A percentile compares a stretch with the other conserved stretches of the same genome.
Evolutionary conservation across 2,113 vertebrate genomes (phyloP).

Genomic region (Sorex araneus): DNA sequence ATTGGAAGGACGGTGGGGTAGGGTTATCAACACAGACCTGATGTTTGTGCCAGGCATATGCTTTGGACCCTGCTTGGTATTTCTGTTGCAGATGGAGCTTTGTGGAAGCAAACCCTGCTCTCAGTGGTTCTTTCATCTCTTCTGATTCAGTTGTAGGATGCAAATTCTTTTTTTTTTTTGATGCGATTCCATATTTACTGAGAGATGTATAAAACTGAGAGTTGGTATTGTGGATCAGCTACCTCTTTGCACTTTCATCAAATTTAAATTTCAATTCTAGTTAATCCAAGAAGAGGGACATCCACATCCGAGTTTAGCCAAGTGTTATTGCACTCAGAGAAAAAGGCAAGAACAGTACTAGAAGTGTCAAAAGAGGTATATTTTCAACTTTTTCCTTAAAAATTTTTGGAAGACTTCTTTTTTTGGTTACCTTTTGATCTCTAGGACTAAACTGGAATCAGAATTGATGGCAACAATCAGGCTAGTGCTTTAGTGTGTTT

Average conservation of each 20-base stretch:
- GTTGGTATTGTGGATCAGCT: neutral
- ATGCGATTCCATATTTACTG: neutral
- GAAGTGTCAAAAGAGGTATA: neutral
- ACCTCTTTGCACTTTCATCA: neutral
- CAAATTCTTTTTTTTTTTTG: neutral
- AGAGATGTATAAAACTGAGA: neutral
- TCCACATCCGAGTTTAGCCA: neutral
- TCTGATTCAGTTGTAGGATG: neutral
- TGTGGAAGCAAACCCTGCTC: neutral
- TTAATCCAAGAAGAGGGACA: neutral
- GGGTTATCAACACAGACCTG: neutral
- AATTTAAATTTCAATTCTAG: conserved; percentile 33
- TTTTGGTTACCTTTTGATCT: neutral
- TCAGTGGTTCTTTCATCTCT: neutral
- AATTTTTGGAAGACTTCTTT: neutral
- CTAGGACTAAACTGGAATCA: neutral
- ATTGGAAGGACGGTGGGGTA: neutral
- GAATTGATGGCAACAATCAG: neutral
- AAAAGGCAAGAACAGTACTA: neutral
- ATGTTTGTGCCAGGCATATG: neutral
- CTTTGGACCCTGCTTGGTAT: neutral
- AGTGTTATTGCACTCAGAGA: neutral
- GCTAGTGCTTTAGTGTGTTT: neutral
- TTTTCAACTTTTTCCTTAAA: neutral
- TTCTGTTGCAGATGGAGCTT: neutral